Percentiles rank a stretch among this genome's conserved stretches.
Conservation (phyloP, 1,140 invertebrate species). For the Archivesica marissinica region DNA sequence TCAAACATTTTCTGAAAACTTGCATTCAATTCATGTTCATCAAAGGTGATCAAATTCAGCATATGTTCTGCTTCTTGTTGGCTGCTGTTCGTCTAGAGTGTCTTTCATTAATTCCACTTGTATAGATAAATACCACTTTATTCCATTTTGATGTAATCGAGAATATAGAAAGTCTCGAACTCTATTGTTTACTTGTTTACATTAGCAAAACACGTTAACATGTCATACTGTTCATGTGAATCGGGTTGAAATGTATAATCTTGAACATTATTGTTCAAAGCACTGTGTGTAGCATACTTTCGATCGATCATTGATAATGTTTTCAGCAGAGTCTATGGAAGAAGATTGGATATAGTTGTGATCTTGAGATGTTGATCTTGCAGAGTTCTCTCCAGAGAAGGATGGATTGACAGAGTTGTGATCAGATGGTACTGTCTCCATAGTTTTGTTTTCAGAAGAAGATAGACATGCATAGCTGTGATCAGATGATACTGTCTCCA, state of each 20-base stretch:
- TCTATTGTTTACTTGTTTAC: neutral
- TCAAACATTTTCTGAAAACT: constrained; percentile 36
- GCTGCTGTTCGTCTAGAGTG: neutral
- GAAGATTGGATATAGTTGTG: no score
- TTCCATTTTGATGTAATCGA: constrained; percentile 5
- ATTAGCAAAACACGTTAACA: constrained; percentile 47
- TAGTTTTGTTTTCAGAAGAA: neutral
- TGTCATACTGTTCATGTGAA: constrained; percentile 42
- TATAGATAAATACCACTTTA: constrained; percentile 43
- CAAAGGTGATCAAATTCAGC: constrained; percentile 22
- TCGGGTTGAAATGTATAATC: constrained; percentile 27
- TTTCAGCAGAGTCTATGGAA: neutral
- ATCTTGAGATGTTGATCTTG: neutral
- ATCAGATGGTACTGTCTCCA: neutral
- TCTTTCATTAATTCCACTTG: constrained; percentile 48
- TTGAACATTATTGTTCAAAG: constrained; percentile 7
- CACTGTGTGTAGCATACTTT: neutral
- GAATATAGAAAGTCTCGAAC: constrained; percentile 22
- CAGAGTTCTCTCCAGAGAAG: neutral
- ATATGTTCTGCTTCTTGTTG: constrained; percentile 17
- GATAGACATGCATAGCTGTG: constrained; percentile 1
- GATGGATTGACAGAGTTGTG: neutral
- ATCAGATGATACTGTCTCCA: neutral
- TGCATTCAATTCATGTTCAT: constrained; percentile 24
- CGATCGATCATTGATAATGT: neutral